Base-by-base conservation (phyloP, 2,113 vertebrate genomes). In the Ciconia boyciana region DNA sequence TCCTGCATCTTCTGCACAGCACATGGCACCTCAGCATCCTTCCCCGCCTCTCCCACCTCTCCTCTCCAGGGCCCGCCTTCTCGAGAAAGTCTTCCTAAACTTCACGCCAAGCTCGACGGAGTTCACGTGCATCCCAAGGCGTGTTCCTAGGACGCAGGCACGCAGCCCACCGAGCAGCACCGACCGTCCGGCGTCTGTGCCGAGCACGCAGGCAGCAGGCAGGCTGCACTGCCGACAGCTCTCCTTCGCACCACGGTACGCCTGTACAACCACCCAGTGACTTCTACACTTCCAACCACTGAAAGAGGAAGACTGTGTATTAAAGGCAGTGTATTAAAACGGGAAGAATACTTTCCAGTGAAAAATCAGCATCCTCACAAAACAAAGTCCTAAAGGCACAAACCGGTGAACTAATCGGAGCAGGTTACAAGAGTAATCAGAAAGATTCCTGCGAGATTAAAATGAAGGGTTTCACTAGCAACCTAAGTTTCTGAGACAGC, bases 381-480 rank as follows among this genome's bases (percentile, higher is more conserved):
- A 95, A 69, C 92, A 77, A 96, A 95, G 88, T 94, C 93, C 94
- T 90, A 96, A 97, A 96, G 94, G 95, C 93, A 96, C 96, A 66
- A 94, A 96, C 92, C 1, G 95, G 93, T 96, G 93, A 94, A 80
- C 87, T 72, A 44, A 87, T 75, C 0, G 0, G 83, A 94, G 66
- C 70, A 52, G 44, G 78, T 65, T 76, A 83, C 57, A 54, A 60
- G 57, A 64, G 36, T 12, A 57, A 92, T 6, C 6, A 11, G 69
- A 64, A 93, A 39, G 82, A 64, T 70, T 93, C 82, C 89, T 13
- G 43, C 4, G 22, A 68, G 72, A 91, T 70, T 58, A 69, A 70
- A 96, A 69, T 4, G 2, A 94, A 95, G 68, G 22, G n/a, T 86
- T 90, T 84, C 76, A 84, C 68, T 44, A 86, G 31, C 78, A 83